Evolutionary conservation across 2,113 vertebrate species (phyloP), one percentile per base, ranked within the genome.

Genomic region (Chloropsis cyanopogon): DNA sequence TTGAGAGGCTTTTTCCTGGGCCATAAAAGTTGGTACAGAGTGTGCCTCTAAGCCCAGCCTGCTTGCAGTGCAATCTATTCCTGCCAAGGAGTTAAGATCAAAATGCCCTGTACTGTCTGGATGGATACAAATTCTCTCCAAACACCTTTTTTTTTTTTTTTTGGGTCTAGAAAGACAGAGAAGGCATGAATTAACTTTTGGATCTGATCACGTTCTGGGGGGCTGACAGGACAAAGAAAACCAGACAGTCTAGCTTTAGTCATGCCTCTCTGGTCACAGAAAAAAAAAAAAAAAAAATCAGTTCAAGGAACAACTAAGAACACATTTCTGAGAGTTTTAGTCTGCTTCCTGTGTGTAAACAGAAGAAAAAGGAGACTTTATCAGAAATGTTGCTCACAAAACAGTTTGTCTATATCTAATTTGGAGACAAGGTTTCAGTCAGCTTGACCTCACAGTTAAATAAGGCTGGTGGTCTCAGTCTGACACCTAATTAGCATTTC

Each of bases 401-500:
- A 83, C 17, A 90, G 26, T 84, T 93, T 89, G 88, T 78, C 79
- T 39, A 9, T 49, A 61, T 96, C 50, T 84, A 53, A 75, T 57
- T 57, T 82, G 72, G 72, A 92, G 84, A 78, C 47, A 64, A 68
- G 15, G 37, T 79, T 97, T 89, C 91, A 91, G 78, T 91, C 86
- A 86, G 37, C 82, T 70, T 90, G 91, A 94, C 91, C 95, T 95
- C 73, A 76, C 84, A 95, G 79, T 88, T 83, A 78, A 93, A 82
- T 82, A 72, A 93, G 73, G 60, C 77, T 92, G 84, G 85, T 94
- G 85, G 78, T 96, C 80, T 93, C 85, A 72, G 56, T 29, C 49
- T 95, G 84, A 90, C 95, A 94, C 78, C 66, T 95, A 94, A 96
- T 96, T 85, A 97, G 41, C 18, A 64, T 95, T 81, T 97, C 82